phyloP scores from a whole-genome alignment of 2,888 invertebrate genomes.

The Drosophila testacea region DNA sequence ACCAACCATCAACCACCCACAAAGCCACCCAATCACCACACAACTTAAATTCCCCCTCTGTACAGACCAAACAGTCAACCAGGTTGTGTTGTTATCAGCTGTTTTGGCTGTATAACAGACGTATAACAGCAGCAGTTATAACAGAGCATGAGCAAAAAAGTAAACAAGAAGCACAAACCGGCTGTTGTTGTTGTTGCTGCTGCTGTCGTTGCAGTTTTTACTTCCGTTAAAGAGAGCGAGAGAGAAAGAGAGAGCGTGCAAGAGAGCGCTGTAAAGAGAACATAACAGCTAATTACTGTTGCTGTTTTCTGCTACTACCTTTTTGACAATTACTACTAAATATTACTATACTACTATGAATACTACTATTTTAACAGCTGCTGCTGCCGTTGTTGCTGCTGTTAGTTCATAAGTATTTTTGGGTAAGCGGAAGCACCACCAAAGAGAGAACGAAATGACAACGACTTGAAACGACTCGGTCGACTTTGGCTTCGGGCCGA shows the following conservation, averaged over 20 bases:
- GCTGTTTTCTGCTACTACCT: slow-evolving; percentile 50
- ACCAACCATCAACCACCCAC: slow-evolving; percentile 28
- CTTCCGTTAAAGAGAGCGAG: slow-evolving; percentile 58
- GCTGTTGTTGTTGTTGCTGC: slow-evolving; percentile 61
- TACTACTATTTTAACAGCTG: slow-evolving; percentile 54
- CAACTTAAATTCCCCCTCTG: slow-evolving; percentile 13
- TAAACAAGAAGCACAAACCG: slow-evolving; percentile 68
- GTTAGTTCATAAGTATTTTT: slow-evolving; percentile 21
- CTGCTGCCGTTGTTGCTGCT: slow-evolving; percentile 22
- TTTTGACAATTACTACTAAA: slow-evolving; percentile 35
- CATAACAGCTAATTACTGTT: slow-evolving; percentile 5
- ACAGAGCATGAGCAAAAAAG: slow-evolving; percentile 56
- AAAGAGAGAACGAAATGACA: slow-evolving; percentile 22
- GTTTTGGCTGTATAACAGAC: slow-evolving; percentile 56
- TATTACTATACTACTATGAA: slow-evolving; percentile 31
- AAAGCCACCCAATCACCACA: slow-evolving; percentile 15
- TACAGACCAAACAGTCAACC: slow-evolving; percentile 17
- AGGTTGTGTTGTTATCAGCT: slow-evolving; percentile 60
- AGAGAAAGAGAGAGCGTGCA: background rate
- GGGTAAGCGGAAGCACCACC: slow-evolving; percentile 50
- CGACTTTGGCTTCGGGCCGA: slow-evolving; percentile 67
- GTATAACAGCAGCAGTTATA: slow-evolving; percentile 51
- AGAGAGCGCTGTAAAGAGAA: slow-evolving; percentile 33
- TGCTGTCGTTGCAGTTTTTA: slow-evolving; percentile 54
- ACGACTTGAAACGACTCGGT: slow-evolving; percentile 56